phyloP scores from a whole-genome alignment of 2,113 vertebrate genomes.

The Protobothrops mucrosquamatus region DNA sequence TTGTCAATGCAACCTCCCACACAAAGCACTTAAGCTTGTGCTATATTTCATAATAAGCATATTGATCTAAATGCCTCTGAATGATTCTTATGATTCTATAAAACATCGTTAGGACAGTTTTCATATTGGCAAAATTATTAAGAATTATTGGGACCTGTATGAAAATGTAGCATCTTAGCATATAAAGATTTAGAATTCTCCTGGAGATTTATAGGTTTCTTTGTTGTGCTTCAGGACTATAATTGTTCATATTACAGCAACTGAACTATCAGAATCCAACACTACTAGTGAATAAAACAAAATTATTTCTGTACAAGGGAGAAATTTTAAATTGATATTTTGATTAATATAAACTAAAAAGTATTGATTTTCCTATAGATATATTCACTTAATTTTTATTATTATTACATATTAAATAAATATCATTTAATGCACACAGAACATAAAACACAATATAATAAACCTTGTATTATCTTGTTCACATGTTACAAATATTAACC shows the following conservation, averaged over 20 bases:
- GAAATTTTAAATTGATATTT: neutral
- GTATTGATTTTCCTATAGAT: neutral
- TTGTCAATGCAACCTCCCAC: neutral
- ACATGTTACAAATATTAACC: neutral
- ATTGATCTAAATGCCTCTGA: neutral
- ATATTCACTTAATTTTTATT: neutral
- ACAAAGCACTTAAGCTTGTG: neutral
- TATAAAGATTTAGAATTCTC: neutral
- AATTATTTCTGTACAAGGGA: neutral
- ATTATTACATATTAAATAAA: neutral
- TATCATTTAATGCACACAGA: neutral
- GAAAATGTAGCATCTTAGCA: neutral
- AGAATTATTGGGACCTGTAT: constrained; percentile 1
- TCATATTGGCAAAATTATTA: constrained; percentile 25
- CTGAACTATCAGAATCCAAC: neutral
- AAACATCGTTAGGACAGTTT: constrained; percentile 35
- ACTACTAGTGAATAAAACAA: neutral
- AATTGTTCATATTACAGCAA: neutral
- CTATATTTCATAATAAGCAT: neutral
- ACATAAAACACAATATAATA: neutral
- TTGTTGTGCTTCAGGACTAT: neutral
- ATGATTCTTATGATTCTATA: constrained; percentile 22
- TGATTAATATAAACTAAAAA: neutral
- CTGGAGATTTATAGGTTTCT: neutral
- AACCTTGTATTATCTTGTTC: neutral